These are phyloP conservation scores for Clavelina lepadiformis DNA, from an alignment of 23 tunicate genomes.

Conservation along the genomic window DNA sequence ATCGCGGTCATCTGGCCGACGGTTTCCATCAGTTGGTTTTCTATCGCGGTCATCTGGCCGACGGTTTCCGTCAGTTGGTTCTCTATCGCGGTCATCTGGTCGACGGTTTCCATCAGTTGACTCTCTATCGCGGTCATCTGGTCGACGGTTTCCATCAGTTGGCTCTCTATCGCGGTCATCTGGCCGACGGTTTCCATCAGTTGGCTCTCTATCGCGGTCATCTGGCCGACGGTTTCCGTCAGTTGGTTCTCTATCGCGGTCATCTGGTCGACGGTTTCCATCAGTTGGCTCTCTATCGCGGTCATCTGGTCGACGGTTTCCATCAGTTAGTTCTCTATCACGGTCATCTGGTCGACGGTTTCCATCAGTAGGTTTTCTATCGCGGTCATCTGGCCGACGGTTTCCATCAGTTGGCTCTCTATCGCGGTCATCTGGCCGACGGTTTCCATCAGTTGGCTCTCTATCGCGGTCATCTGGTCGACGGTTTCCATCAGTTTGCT, in stretches of 20 bases:
- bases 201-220: not conserved
- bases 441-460: not conserved
- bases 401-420: not conserved
- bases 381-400: not conserved
- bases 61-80: not conserved
- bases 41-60: not conserved
- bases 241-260: not conserved
- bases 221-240: not conserved
- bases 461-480: not conserved
- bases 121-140: not conserved
- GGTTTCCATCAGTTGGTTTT: not conserved
- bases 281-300: not conserved
- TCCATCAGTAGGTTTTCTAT: not conserved
- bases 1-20: not conserved
- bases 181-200: not conserved
- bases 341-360: not conserved
- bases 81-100: not conserved
- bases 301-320: not conserved
- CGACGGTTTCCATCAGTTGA: not conserved
- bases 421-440: not conserved
- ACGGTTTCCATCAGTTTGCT: not conserved
- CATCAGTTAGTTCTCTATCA: not conserved
- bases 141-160: not conserved
- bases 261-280: not conserved
- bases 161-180: not conserved